phyloP scores from a whole-genome alignment of 2,888 invertebrate genomes.

The Corythucha ciliata region DNA sequence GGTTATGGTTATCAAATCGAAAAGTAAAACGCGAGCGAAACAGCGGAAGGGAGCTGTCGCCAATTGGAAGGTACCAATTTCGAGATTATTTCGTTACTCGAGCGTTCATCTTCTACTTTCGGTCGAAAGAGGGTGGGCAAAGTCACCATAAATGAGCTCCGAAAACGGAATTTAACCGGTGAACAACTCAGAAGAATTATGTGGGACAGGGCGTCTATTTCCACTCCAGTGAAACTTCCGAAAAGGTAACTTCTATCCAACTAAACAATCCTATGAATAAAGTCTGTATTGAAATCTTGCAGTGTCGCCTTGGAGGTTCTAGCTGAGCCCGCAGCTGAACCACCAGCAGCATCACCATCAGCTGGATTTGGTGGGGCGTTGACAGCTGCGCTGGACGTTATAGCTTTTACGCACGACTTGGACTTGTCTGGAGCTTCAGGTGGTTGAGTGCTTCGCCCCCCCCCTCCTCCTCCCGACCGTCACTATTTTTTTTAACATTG shows the following conservation, averaged over 20 bases:
- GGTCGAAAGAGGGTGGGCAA: slow-evolving; percentile 70
- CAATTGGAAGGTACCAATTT: slow-evolving; percentile 82
- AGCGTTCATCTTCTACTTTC: slow-evolving; percentile 13
- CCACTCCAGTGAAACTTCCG: slow-evolving; percentile 67
- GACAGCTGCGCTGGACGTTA: slow-evolving; percentile 68
- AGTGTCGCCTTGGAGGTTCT: slow-evolving; percentile 26
- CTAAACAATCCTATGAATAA: background rate
- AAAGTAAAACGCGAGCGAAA: slow-evolving; percentile 89
- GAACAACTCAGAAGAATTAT: slow-evolving; percentile 76
- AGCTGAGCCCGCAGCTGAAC: slow-evolving; percentile 20
- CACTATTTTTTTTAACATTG: background rate
- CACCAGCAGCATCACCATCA: slow-evolving; percentile 11
- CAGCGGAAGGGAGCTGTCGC: slow-evolving; percentile 90
- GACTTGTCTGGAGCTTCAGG: slow-evolving; percentile 43
- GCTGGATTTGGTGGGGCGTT: slow-evolving; percentile 47
- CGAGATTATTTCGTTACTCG: background rate
- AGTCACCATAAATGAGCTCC: slow-evolving; percentile 72
- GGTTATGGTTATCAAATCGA: slow-evolving; percentile 96
- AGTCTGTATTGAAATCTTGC: no score
- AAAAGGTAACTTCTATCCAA: slow-evolving; percentile 44
- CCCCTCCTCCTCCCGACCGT: no score
- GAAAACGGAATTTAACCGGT: slow-evolving; percentile 73
- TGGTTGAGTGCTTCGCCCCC: no score
- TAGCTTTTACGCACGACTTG: slow-evolving; percentile 72
- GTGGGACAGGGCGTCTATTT: slow-evolving; percentile 85